Conservation (phyloP, 2,113 vertebrate genomes). For the Corythaixoides concolor region DNA sequence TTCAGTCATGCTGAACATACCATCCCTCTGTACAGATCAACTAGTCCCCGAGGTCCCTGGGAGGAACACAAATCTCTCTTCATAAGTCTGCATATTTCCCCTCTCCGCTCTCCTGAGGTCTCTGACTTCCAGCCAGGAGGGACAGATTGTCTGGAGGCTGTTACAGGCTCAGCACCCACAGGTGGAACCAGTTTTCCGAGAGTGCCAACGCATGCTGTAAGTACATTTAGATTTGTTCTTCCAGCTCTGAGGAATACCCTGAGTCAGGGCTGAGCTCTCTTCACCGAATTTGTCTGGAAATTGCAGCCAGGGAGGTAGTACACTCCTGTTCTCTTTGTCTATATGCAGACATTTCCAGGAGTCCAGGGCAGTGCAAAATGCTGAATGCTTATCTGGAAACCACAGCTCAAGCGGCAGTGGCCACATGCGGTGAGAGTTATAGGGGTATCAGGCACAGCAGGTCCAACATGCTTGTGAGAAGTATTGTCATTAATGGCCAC, state of each 20-base stretch:
- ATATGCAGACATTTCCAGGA: neutral
- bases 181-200: neutral
- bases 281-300: neutral
- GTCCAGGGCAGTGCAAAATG: neutral
- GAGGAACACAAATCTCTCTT: neutral
- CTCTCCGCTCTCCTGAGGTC: neutral
- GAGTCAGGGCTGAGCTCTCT: neutral
- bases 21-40: slow-evolving; percentile 1
- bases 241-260: neutral
- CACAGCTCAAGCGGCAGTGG: neutral
- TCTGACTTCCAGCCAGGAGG: neutral
- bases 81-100: neutral
- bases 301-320: neutral
- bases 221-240: neutral
- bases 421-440: neutral
- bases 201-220: neutral
- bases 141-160: neutral
- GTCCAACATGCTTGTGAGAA: no score
- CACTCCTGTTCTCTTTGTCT: neutral
- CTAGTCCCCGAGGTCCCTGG: neutral
- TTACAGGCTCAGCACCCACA: neutral
- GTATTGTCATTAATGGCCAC: neutral
- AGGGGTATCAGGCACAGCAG: neutral
- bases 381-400: neutral
- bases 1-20: slow-evolving; percentile 51